Evolutionary conservation across 2,797 vertebrate species (phyloP).

Genomic region (Kryptolebias ocellatus): DNA sequence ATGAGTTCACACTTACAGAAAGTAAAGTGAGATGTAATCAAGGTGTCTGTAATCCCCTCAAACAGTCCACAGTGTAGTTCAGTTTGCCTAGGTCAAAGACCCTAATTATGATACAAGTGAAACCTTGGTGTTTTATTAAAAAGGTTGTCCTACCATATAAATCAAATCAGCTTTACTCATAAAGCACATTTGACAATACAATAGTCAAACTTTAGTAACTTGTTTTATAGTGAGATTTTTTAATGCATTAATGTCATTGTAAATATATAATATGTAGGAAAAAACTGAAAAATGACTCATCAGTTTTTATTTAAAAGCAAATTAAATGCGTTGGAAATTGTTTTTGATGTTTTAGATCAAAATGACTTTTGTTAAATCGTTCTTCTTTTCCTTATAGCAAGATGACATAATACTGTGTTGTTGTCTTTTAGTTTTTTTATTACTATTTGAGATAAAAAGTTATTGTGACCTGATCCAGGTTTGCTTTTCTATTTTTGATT

Average conservation of each 20-base stretch:
- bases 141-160: too few species aligned
- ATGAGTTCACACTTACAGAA: neutral
- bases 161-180: too few species aligned
- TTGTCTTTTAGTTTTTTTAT: neutral
- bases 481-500: conserved; percentile 11
- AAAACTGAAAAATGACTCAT: too few species aligned
- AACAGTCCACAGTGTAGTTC: neutral
- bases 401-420: neutral
- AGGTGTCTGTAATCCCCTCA: neutral
- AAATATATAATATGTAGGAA: too few species aligned
- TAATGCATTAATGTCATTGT: too few species aligned
- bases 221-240: too few species aligned
- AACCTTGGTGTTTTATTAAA: too few species aligned
- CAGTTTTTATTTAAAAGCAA: too few species aligned
- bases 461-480: neutral
- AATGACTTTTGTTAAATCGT: neutral
- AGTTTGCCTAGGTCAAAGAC: neutral
- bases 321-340: too few species aligned
- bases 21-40: neutral
- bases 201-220: too few species aligned
- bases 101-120: too few species aligned
- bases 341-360: neutral
- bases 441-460: conserved; percentile 6
- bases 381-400: neutral
- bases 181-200: too few species aligned